Conservation (phyloP, 2,797 vertebrate species). For the Phalloptychus januarius region DNA sequence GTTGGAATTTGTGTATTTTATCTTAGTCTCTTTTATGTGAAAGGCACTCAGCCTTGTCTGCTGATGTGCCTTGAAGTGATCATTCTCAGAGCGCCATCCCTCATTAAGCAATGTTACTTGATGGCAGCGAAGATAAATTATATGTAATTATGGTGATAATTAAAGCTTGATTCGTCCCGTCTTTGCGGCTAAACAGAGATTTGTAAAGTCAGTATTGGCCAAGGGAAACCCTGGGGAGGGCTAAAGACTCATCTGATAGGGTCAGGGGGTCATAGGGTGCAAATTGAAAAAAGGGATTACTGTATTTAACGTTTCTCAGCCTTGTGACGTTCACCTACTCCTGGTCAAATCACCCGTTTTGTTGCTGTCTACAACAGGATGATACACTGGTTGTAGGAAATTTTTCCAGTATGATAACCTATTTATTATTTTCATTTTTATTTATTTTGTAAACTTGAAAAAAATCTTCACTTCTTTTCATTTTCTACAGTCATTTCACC, state of each 20-base stretch:
- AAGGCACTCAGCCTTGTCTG: slow-evolving; percentile 15
- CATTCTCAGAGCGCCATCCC: slow-evolving; percentile 69
- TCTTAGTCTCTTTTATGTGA: slow-evolving; percentile 15
- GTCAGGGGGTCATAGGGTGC: slow-evolving; percentile 77
- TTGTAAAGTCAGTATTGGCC: slow-evolving; percentile 66
- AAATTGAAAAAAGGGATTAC: slow-evolving; percentile 84
- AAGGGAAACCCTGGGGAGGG: slow-evolving; percentile 68
- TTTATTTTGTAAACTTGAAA: not conserved
- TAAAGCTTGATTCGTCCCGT: slow-evolving; percentile 73
- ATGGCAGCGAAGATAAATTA: slow-evolving; percentile 80
- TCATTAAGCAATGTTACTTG: slow-evolving; percentile 77
- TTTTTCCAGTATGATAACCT: not conserved
- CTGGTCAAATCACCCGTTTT: slow-evolving; percentile 76
- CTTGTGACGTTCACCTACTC: slow-evolving; percentile 71
- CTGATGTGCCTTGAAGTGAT: slow-evolving; percentile 68
- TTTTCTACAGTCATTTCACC: not conserved
- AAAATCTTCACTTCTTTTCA: not conserved
- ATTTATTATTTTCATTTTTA: not conserved
- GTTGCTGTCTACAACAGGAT: slow-evolving; percentile 59
- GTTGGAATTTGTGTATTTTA: slow-evolving; percentile 7
- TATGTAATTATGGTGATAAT: slow-evolving; percentile 80
- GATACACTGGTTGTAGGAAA: slow-evolving; percentile 64
- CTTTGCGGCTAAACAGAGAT: slow-evolving; percentile 70
- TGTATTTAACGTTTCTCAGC: slow-evolving; percentile 76
- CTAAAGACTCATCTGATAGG: slow-evolving; percentile 63